Percentiles rank a stretch among this genome's conserved stretches.
Evolutionary conservation across 2,113 vertebrate species (phyloP).

Genomic region (Cinclus cinclus): DNA sequence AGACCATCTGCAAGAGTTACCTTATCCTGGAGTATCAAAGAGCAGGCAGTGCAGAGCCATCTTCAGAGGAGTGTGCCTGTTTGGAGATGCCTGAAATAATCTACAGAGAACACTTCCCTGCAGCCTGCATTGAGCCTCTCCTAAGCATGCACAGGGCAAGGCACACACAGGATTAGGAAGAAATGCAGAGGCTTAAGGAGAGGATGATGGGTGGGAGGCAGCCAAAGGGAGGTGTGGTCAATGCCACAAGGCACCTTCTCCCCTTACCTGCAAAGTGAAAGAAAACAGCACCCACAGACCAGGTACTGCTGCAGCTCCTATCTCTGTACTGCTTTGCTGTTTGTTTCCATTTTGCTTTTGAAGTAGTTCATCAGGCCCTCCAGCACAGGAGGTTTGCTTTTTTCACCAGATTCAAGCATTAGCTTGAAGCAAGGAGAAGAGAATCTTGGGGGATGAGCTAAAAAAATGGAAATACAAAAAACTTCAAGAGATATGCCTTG

Average conservation of each 20-base stretch:
- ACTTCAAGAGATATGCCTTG: rapidly evolving
- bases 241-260: background rate
- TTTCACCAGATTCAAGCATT: background rate
- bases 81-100: background rate
- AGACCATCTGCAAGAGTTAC: background rate
- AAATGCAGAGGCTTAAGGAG: background rate
- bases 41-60: background rate
- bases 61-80: background rate
- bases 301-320: background rate
- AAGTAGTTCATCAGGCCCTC: background rate
- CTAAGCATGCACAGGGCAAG: background rate
- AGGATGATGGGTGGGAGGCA: background rate
- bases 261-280: background rate
- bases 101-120: background rate
- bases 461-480: background rate
- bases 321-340: background rate
- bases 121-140: background rate
- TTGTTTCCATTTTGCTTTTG: background rate
- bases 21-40: background rate
- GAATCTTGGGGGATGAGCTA: background rate
- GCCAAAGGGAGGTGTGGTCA: background rate
- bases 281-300: background rate
- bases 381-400: background rate
- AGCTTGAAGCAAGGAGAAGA: background rate
- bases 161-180: background rate